Evolutionary conservation across 2,797 vertebrate genomes (phyloP).

Genomic region (Macropodus opercularis): DNA sequence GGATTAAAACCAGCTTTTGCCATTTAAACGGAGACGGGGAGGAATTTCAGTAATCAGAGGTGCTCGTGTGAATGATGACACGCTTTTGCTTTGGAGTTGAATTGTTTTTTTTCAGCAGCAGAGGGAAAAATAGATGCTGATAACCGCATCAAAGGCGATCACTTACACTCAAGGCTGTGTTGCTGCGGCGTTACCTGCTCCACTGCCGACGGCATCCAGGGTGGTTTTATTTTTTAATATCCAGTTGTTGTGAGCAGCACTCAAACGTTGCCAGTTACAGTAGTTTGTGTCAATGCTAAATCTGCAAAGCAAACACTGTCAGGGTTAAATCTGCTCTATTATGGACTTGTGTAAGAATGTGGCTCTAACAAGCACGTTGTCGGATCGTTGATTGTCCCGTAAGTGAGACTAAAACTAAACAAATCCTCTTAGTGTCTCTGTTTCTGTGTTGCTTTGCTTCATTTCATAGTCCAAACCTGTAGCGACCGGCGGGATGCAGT

Average conservation of each 20-base stretch:
- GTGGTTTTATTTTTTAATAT: slow-evolving; percentile 22
- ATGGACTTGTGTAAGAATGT: slow-evolving; percentile 17
- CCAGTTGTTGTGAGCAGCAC: slow-evolving; percentile 15
- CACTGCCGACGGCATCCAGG: slow-evolving; percentile 17
- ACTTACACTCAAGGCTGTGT: slow-evolving; percentile 35
- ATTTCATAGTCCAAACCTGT: slow-evolving; percentile 48
- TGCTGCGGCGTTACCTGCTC: slow-evolving; percentile 17
- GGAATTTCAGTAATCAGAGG: slow-evolving; percentile 62
- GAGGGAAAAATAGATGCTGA: slow-evolving; percentile 50
- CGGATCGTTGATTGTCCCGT: slow-evolving; percentile 19
- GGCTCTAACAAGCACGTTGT: slow-evolving; percentile 21
- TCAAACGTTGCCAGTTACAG: slow-evolving; percentile 13
- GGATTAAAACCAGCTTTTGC: slow-evolving; percentile 67
- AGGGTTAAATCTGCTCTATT: slow-evolving; percentile 23
- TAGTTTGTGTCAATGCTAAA: slow-evolving; percentile 21
- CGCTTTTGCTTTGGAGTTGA: slow-evolving; percentile 26
- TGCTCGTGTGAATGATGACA: slow-evolving; percentile 30
- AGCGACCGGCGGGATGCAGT: slow-evolving; percentile 47
- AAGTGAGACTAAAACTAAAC: slow-evolving; percentile 30
- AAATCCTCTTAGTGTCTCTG: slow-evolving; percentile 9
- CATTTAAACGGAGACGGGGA: slow-evolving; percentile 51
- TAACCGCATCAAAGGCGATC: slow-evolving; percentile 50
- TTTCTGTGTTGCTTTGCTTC: slow-evolving; percentile 16
- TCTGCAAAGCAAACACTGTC: slow-evolving; percentile 31
- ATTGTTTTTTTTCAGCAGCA: slow-evolving; percentile 15